These are phyloP conservation scores for Portevinia maculata DNA, from an alignment of 2,888 invertebrate genomes.

Conservation along the genomic window DNA sequence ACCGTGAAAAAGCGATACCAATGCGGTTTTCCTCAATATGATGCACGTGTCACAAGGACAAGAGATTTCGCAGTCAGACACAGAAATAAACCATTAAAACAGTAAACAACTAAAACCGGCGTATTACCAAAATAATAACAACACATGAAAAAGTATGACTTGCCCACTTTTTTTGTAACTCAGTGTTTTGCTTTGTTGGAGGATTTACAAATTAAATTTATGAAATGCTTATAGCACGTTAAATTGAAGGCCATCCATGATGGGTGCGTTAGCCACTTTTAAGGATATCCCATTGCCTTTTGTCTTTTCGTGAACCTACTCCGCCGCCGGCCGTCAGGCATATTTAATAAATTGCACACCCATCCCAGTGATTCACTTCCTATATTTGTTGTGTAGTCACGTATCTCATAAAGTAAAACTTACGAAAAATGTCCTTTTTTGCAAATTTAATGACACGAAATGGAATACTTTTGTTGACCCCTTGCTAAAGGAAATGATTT, in stretches of 20 bases:
- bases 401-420: constrained; percentile 48
- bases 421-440: constrained; percentile 38
- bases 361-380: constrained; percentile 15
- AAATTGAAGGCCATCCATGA: constrained; percentile 5
- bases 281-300: background rate
- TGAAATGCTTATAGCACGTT: constrained; percentile 1
- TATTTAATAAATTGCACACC: constrained; percentile 44
- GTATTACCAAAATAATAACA: too few relatives aligned
- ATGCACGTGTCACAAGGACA: too few relatives aligned
- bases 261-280: constrained; percentile 13
- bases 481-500: constrained; percentile 22
- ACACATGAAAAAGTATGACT: too few relatives aligned
- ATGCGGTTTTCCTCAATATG: too few relatives aligned
- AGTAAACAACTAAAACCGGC: too few relatives aligned
- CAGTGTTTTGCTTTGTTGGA: background rate
- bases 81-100: too few relatives aligned
- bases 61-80: too few relatives aligned
- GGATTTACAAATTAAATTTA: background rate
- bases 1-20: too few relatives aligned
- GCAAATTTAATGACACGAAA: constrained; percentile 30
- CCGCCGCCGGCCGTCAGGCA: background rate
- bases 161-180: too few relatives aligned
- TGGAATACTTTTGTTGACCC: constrained; percentile 28
- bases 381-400: constrained; percentile 42
- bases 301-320: constrained; percentile 26